Evolutionary conservation across 1,140 invertebrate species (phyloP), one percentile per base, ranked within the genome.

Genomic region (Zaprionus taronus): DNA sequence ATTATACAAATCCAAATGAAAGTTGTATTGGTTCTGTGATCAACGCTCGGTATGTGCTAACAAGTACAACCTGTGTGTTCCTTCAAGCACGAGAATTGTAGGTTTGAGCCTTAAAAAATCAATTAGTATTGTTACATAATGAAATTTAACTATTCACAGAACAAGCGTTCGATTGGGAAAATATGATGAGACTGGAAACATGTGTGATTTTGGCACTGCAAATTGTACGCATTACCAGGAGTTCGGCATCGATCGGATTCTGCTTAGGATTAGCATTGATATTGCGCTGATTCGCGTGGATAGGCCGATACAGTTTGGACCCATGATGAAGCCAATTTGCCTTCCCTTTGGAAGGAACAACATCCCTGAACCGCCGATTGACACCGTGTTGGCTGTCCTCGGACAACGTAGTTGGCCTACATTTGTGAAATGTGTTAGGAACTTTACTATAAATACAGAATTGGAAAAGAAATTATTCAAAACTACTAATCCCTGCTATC

Each of bases 381-480:
- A 0, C 26, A 28, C 0, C 26, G 26, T 28, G 26, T 2, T 28
- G 5, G 0, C 6, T 26, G 0, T 5, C n/a, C n/a, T n/a, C n/a
- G n/a, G n/a, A n/a, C n/a, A n/a, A n/a, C n/a, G n/a, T n/a, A n/a
- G n/a, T n/a, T n/a, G n/a, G n/a, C n/a, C n/a, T n/a, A n/a, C n/a
- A n/a, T n/a, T n/a, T n/a, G n/a, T n/a, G n/a, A n/a, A n/a, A n/a
- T 28, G 1, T 7, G 6, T 7, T 22, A 2, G 1, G 22, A 22
- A 22, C 22, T 22, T 22, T 22, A n/a, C n/a, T n/a, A n/a, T n/a
- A n/a, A n/a, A n/a, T n/a, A n/a, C n/a, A n/a, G n/a, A n/a, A n/a
- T n/a, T n/a, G n/a, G n/a, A n/a, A n/a, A n/a, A n/a, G n/a, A n/a
- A n/a, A n/a, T n/a, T n/a, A n/a, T n/a, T n/a, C n/a, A n/a, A n/a